Evolutionary conservation across 2,797 vertebrate genomes (phyloP).

Genomic region (Myotis daubentonii): DNA sequence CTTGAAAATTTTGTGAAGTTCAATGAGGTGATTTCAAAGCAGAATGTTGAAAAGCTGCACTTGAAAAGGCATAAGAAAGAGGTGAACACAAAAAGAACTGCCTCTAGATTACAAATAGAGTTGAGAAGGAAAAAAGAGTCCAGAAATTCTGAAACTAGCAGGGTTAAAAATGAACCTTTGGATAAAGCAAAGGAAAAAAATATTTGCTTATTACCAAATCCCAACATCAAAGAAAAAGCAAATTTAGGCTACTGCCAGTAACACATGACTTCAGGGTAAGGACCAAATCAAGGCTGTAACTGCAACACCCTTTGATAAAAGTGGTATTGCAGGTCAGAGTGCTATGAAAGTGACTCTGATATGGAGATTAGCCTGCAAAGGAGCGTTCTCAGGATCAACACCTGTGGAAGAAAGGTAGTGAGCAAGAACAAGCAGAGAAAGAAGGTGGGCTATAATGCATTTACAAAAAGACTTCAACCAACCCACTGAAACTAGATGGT

Average conservation of each 20-base stretch:
- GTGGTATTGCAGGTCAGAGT: neutral
- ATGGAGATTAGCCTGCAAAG: neutral
- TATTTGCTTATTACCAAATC: neutral
- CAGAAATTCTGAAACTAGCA: constrained; percentile 10
- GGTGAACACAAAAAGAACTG: neutral
- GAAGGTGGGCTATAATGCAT: neutral
- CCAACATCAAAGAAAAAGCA: neutral
- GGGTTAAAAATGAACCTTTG: neutral
- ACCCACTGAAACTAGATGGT: neutral
- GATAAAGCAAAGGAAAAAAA: neutral
- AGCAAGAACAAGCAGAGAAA: neutral
- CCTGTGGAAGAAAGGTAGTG: neutral
- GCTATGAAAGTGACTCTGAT: neutral
- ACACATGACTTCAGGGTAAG: neutral
- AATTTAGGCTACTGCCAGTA: neutral
- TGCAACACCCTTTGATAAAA: neutral
- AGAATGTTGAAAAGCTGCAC: neutral
- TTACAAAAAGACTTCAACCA: constrained; percentile 1
- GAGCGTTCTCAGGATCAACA: neutral
- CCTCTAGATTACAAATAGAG: neutral
- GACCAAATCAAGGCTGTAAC: neutral
- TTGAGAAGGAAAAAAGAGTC: neutral
- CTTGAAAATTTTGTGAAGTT: constrained; percentile 19
- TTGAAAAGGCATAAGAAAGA: neutral
- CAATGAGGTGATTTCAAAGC: neutral